A percentile compares a stretch with the other conserved stretches of the same genome.
phyloP scores from a whole-genome alignment of 92 coral and sea anemone genomes.

The Epizoanthus scotinus region DNA sequence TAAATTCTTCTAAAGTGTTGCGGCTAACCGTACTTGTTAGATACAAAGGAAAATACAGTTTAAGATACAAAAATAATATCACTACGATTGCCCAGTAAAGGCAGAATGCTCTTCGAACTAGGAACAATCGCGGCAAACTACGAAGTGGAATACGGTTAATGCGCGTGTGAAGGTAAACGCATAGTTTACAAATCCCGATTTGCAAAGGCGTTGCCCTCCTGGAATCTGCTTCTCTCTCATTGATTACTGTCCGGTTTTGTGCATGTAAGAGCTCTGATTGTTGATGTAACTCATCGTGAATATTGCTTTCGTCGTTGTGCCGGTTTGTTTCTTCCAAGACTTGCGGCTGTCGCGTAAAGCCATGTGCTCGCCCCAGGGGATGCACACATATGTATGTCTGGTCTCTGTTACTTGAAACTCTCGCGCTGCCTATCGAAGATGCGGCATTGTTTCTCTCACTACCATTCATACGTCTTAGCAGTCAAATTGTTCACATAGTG shows the following conservation, averaged over 20 bases:
- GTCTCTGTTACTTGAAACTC: background rate
- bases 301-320: background rate
- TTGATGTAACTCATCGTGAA: background rate
- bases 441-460: background rate
- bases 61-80: slow-evolving; percentile 58
- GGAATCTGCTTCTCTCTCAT: background rate
- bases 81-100: slow-evolving; percentile 70
- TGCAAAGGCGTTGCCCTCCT: background rate
- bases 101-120: slow-evolving; percentile 66
- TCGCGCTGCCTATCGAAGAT: background rate
- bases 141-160: slow-evolving; percentile 55
- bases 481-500: background rate
- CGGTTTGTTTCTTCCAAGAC: background rate
- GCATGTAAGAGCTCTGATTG: background rate
- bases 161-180: slow-evolving; percentile 21
- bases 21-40: slow-evolving; percentile 67
- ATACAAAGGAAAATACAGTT: slow-evolving; percentile 72
- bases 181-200: slow-evolving; percentile 21
- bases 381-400: background rate
- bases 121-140: slow-evolving; percentile 69
- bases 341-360: background rate
- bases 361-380: background rate
- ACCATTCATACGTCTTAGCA: slow-evolving; percentile 1
- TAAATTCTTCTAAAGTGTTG: slow-evolving; percentile 69
- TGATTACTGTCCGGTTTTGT: background rate